Conservation (phyloP, 2,888 invertebrate species). For the Diachrysia chrysitis region DNA sequence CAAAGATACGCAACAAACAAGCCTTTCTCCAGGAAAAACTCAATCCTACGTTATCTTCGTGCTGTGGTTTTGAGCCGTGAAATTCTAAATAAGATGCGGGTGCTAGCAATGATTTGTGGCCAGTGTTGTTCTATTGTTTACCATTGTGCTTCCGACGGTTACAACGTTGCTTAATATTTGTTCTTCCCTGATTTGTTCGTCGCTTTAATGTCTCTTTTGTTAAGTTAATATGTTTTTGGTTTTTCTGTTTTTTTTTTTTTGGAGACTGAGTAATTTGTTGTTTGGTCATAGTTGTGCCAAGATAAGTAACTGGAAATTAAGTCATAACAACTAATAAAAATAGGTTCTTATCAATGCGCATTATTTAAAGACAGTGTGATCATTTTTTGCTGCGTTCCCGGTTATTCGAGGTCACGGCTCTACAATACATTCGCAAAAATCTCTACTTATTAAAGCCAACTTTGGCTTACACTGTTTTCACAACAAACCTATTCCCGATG, state of each 20-base stretch:
- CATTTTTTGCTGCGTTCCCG: background rate
- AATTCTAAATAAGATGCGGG: constrained; percentile 68
- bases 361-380: too few relatives aligned
- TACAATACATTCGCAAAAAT: background rate
- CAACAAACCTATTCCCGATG: constrained; percentile 12
- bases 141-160: constrained; percentile 46
- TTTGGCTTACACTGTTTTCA: background rate
- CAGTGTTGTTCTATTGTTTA: constrained; percentile 63
- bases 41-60: constrained; percentile 27
- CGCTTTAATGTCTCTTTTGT: constrained; percentile 44
- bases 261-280: background rate
- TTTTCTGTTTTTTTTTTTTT: background rate
- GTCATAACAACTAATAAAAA: too few relatives aligned
- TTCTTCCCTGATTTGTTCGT: constrained; percentile 46
- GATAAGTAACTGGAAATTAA: background rate
- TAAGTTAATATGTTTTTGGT: constrained; percentile 23
- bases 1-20: background rate
- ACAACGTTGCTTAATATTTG: constrained; percentile 56
- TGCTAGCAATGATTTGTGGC: constrained; percentile 69
- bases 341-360: too few relatives aligned
- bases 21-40: constrained; percentile 13
- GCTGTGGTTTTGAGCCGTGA: constrained; percentile 58
- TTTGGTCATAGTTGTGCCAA: background rate
- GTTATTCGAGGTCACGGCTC: background rate
- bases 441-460: too few relatives aligned